Evolutionary conservation across 2,888 invertebrate species (phyloP).

Genomic region (Lycocerus yunnanus): DNA sequence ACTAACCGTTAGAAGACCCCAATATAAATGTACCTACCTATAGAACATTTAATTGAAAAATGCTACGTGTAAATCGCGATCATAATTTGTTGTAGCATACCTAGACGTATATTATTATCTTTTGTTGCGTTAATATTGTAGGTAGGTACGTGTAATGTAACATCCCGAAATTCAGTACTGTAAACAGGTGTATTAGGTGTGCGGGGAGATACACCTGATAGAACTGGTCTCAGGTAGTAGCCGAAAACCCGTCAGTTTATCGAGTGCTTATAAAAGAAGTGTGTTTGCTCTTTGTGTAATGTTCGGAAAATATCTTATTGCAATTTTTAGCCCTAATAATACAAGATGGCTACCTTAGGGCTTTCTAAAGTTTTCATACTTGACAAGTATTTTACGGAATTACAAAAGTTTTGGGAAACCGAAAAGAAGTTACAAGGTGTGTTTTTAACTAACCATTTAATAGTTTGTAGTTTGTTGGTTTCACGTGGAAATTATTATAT

Average conservation of each 20-base stretch:
- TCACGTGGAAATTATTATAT: neutral
- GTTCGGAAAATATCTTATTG: constrained; percentile 49
- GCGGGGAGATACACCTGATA: constrained; percentile 48
- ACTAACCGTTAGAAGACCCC: neutral
- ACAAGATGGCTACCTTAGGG: constrained; percentile 89
- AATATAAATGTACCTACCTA: neutral
- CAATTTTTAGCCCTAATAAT: constrained; percentile 29
- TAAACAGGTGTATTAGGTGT: constrained; percentile 49
- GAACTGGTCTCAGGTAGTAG: constrained; percentile 49
- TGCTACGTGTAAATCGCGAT: neutral
- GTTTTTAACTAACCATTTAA: constrained; percentile 42
- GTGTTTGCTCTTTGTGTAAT: constrained; percentile 41
- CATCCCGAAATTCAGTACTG: constrained; percentile 40
- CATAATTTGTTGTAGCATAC: neutral
- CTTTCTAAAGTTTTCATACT: constrained; percentile 96
- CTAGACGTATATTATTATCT: neutral
- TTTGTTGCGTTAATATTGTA: neutral
- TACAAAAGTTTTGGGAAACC: constrained; percentile 96
- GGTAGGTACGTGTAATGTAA: constrained; percentile 25
- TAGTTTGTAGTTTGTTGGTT: neutral
- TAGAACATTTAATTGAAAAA: neutral
- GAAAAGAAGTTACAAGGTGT: constrained; percentile 96
- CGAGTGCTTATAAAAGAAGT: constrained; percentile 32
- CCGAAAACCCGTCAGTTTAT: constrained; percentile 34
- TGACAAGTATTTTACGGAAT: constrained; percentile 96